Conservation (phyloP, 2,113 vertebrate species). For the Nothoprocta perdicaria region DNA sequence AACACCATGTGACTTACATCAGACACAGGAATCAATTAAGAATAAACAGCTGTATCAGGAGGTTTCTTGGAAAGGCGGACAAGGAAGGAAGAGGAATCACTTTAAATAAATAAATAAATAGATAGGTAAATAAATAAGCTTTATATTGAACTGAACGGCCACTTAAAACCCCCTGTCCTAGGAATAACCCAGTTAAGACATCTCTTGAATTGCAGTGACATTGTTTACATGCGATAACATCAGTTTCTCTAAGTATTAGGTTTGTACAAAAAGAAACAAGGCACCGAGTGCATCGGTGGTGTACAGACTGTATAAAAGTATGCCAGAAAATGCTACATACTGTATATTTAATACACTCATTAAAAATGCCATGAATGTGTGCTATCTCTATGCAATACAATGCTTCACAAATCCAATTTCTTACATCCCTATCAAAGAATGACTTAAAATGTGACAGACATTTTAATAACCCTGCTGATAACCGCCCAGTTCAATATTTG, state of each 20-base stretch:
- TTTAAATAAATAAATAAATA: slow-evolving; percentile 46
- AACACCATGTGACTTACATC: slow-evolving; percentile 33
- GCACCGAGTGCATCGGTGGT: slow-evolving; percentile 82
- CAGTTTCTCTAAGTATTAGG: slow-evolving; percentile 66
- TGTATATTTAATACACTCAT: slow-evolving; percentile 42
- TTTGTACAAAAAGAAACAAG: slow-evolving; percentile 82
- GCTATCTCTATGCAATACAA: slow-evolving; percentile 71
- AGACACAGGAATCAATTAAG: slow-evolving; percentile 37
- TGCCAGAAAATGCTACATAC: slow-evolving; percentile 69
- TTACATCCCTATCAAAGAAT: slow-evolving; percentile 57
- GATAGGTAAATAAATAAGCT: slow-evolving; percentile 18
- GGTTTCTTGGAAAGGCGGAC: background rate
- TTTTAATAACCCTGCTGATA: slow-evolving; percentile 54
- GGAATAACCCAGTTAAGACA: slow-evolving; percentile 78
- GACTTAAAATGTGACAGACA: slow-evolving; percentile 57
- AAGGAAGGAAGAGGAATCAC: slow-evolving; percentile 5
- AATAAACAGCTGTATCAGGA: slow-evolving; percentile 42
- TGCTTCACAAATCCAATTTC: slow-evolving; percentile 57
- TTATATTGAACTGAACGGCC: slow-evolving; percentile 57
- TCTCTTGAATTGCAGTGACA: slow-evolving; percentile 75
- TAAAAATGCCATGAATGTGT: slow-evolving; percentile 61
- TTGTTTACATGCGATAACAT: slow-evolving; percentile 74
- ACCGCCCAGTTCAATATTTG: slow-evolving; percentile 44
- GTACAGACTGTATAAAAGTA: slow-evolving; percentile 75
- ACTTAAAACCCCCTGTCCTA: slow-evolving; percentile 44